These are phyloP conservation scores for Semnopithecus entellus DNA, from an alignment of 2,113 vertebrate genomes.

Conservation along the genomic window DNA sequence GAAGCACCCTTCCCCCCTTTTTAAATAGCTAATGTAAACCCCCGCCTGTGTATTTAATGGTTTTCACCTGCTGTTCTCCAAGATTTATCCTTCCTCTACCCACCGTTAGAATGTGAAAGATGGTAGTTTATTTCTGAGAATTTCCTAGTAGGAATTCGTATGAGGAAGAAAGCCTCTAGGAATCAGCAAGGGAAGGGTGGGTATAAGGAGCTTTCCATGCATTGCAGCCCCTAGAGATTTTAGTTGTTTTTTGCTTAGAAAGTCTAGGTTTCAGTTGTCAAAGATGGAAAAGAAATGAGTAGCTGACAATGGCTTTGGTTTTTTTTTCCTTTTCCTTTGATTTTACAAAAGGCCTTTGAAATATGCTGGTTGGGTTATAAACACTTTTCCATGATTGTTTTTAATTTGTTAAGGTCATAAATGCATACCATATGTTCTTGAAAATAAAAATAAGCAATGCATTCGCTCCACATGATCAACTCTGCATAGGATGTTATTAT, in stretches of 20 bases:
- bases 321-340: conserved; percentile 72
- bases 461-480: conserved; percentile 29
- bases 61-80: not conserved
- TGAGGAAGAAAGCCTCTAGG: not conserved
- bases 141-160: conserved; percentile 30
- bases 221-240: not conserved
- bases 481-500: not conserved
- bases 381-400: conserved; percentile 79
- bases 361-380: conserved; percentile 68
- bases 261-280: conserved; percentile 55
- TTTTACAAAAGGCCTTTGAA: conserved; percentile 79
- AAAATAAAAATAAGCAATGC: conserved; percentile 74
- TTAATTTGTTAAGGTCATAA: conserved; percentile 81
- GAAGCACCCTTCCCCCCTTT: not conserved
- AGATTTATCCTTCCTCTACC: not conserved
- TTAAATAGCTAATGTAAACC: not conserved
- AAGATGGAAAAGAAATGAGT: conserved; percentile 67
- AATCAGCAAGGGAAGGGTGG: not conserved
- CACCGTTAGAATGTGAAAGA: not conserved
- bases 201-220: not conserved
- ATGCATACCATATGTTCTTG: conserved; percentile 77
- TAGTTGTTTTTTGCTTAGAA: conserved; percentile 51
- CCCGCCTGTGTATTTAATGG: not conserved
- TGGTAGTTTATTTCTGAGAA: conserved; percentile 21
- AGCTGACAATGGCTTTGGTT: conserved; percentile 60